phyloP scores from a whole-genome alignment of 2,888 invertebrate genomes.

The Drosophila cognata region DNA sequence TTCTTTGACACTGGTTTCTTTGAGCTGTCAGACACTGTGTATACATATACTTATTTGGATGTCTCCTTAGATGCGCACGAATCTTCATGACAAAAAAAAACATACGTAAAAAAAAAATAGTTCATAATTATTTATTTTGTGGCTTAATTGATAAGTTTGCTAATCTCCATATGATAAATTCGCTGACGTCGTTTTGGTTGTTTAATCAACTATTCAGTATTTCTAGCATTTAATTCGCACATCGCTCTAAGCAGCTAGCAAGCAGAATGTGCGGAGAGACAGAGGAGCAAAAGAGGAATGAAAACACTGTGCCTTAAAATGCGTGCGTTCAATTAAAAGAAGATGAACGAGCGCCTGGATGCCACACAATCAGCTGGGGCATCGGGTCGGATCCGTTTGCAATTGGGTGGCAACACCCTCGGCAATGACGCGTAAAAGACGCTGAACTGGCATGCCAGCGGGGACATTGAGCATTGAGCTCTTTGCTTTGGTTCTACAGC shows the following conservation, averaged over 20 bases:
- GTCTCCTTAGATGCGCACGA: no score
- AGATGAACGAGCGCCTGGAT: constrained; percentile 54
- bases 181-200: background rate
- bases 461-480: background rate
- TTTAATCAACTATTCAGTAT: constrained; percentile 6
- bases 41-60: no score
- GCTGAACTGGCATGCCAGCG: constrained; percentile 45
- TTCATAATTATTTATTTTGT: background rate
- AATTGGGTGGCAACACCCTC: constrained; percentile 40
- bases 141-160: background rate
- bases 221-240: constrained; percentile 9
- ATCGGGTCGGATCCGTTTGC: constrained; percentile 28
- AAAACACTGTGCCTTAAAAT: constrained; percentile 22
- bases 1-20: no score
- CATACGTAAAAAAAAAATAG: no score
- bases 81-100: no score
- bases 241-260: background rate
- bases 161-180: constrained; percentile 3
- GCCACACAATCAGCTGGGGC: constrained; percentile 30
- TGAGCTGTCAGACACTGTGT: no score
- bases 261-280: background rate
- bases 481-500: background rate
- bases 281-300: background rate
- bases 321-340: constrained; percentile 65
- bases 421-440: constrained; percentile 60